phyloP scores from a whole-genome alignment of 2,888 invertebrate species.

The Pammene fasciana region DNA sequence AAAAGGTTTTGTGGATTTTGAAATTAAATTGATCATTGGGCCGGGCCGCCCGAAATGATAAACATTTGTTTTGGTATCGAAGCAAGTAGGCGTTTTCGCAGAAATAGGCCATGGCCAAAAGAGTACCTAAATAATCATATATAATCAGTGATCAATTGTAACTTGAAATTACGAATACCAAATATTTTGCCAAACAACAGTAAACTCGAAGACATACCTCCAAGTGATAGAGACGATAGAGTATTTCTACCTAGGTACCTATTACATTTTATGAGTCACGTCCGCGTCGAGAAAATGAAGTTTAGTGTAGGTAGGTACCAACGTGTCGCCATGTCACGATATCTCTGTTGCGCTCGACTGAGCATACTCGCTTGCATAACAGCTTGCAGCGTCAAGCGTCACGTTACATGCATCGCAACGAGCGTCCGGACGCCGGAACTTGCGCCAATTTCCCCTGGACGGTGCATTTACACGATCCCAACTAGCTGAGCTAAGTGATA shows the following conservation, averaged over 20 bases:
- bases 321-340: background rate
- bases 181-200: too few species aligned
- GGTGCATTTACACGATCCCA: conserved; percentile 3
- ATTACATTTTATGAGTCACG: too few species aligned
- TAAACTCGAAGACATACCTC: too few species aligned
- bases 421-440: conserved; percentile 21
- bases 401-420: conserved; percentile 11
- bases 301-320: background rate
- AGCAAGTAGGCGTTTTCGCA: too few species aligned
- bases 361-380: conserved; percentile 8
- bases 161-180: too few species aligned
- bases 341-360: conserved; percentile 2
- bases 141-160: too few species aligned
- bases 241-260: too few species aligned
- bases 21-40: background rate
- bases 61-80: background rate
- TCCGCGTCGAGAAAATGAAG: background rate
- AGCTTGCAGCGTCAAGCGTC: conserved; percentile 4
- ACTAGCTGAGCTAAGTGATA: conserved; percentile 20
- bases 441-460: conserved; percentile 19
- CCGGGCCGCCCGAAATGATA: background rate
- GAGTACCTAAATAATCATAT: too few species aligned
- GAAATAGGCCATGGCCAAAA: too few species aligned
- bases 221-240: too few species aligned
- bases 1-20: conserved; percentile 13